Evolutionary conservation across 1,140 invertebrate species (phyloP).

Genomic region (Drosophila lini): DNA sequence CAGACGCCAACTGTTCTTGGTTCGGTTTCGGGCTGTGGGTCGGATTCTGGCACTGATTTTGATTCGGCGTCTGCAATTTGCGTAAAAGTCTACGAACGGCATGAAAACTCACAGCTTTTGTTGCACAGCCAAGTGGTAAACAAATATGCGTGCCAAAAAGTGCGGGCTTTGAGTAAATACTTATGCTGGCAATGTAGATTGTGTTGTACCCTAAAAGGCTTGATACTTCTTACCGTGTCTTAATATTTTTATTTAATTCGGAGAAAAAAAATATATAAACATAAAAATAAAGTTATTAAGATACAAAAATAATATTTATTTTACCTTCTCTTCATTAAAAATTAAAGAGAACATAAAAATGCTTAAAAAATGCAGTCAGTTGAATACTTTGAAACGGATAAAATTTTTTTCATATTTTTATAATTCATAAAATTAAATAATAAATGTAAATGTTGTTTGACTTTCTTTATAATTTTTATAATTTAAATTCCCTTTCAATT

Average conservation of each 20-base stretch:
- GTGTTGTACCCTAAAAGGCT: background rate
- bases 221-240: too few species aligned
- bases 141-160: conserved; percentile 71
- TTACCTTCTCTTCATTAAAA: too few species aligned
- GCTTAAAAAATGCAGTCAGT: too few species aligned
- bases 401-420: too few species aligned
- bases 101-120: conserved; percentile 51
- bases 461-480: background rate
- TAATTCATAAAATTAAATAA: too few species aligned
- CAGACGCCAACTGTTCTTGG: conserved; percentile 23
- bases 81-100: conserved; percentile 73
- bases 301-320: too few species aligned
- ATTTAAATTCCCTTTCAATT: background rate
- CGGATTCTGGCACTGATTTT: conserved; percentile 5
- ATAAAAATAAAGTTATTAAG: too few species aligned
- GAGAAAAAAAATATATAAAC: too few species aligned
- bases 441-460: background rate
- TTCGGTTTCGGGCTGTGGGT: conserved; percentile 4
- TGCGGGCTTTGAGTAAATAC: conserved; percentile 11
- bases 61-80: conserved; percentile 62
- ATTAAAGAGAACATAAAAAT: too few species aligned
- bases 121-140: conserved; percentile 65
- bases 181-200: conserved; percentile 7
- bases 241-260: too few species aligned
- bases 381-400: too few species aligned